Conservation (phyloP, 2,113 vertebrate genomes). For the Brachyistius frenatus region DNA sequence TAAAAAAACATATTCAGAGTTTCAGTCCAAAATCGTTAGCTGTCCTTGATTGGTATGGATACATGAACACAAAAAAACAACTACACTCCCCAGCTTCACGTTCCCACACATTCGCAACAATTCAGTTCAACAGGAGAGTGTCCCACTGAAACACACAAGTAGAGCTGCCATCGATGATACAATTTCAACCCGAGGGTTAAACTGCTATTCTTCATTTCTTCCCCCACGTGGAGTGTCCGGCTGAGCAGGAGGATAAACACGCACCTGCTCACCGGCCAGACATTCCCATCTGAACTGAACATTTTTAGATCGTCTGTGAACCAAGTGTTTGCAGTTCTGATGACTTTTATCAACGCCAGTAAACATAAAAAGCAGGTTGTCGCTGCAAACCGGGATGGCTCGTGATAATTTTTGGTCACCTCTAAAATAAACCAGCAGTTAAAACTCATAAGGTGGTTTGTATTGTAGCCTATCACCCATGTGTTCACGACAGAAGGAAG, state of each 20-base stretch:
- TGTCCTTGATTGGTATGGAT: slow-evolving; percentile 17
- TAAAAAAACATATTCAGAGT: too few species aligned
- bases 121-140: slow-evolving; percentile 33
- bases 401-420: not conserved
- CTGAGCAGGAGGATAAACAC: slow-evolving; percentile 1
- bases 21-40: slow-evolving; percentile 37
- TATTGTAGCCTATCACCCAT: too few species aligned
- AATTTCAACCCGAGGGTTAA: slow-evolving; percentile 45
- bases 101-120: slow-evolving; percentile 65
- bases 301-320: not conserved
- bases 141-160: slow-evolving; percentile 54
- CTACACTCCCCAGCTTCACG: slow-evolving; percentile 32
- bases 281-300: not conserved
- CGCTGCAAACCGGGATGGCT: slow-evolving; percentile 4
- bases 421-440: slow-evolving; percentile 14
- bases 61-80: slow-evolving; percentile 5
- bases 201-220: slow-evolving; percentile 46
- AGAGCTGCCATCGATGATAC: slow-evolving; percentile 76
- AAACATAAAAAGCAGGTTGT: not conserved
- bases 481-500: not conserved
- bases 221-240: not conserved
- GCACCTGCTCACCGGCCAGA: slow-evolving; percentile 12
- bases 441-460: not conserved
- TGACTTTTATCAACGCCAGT: not conserved
- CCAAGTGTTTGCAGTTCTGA: not conserved